Evolutionary conservation across 2,888 invertebrate species (phyloP).

Genomic region (Athrips mouffetella): DNA sequence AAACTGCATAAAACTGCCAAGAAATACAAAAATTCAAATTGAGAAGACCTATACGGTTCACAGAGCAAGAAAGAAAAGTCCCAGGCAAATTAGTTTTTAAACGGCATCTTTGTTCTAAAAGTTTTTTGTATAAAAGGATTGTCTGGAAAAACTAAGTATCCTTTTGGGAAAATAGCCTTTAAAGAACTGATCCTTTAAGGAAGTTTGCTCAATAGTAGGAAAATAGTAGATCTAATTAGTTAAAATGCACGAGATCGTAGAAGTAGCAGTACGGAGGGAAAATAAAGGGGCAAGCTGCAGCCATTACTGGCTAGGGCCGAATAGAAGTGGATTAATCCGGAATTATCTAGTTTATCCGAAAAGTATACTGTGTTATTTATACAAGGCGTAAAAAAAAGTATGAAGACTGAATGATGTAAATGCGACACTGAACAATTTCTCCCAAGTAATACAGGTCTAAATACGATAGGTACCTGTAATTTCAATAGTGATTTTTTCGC

Average conservation of each 20-base stretch:
- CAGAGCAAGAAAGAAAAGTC: background rate
- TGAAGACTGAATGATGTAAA: too few relatives aligned
- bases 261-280: background rate
- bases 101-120: too few relatives aligned
- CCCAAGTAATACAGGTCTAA: too few relatives aligned
- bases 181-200: background rate
- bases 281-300: background rate
- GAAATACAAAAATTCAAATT: background rate
- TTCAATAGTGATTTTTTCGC: too few relatives aligned
- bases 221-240: slow-evolving; percentile 1
- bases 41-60: background rate
- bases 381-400: too few relatives aligned
- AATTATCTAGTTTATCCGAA: background rate
- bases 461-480: too few relatives aligned
- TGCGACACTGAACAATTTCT: too few relatives aligned
- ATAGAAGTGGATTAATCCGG: background rate
- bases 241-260: background rate
- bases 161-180: too few relatives aligned
- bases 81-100: too few relatives aligned
- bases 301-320: background rate
- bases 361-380: background rate
- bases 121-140: too few relatives aligned
- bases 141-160: too few relatives aligned
- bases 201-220: background rate
- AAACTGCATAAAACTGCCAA: background rate